Evolutionary conservation across 2,113 vertebrate genomes (phyloP).

Genomic region (Notarius lentiginosus): DNA sequence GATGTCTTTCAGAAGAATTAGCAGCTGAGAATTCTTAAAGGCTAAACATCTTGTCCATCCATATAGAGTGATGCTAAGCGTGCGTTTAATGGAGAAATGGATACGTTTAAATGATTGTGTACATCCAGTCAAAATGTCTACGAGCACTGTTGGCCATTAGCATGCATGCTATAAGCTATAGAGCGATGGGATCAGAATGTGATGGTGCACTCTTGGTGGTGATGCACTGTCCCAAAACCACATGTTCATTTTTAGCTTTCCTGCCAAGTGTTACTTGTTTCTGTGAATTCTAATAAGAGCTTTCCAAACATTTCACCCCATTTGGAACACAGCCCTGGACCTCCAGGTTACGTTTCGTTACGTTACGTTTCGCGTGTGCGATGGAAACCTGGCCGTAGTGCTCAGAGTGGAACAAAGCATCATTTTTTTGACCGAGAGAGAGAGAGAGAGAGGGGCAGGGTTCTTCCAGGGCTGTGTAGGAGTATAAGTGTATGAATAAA

Average conservation of each 20-base stretch:
- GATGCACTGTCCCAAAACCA: not conserved
- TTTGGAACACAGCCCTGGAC: not conserved
- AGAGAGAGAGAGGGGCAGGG: not conserved
- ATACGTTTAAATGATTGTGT: not conserved
- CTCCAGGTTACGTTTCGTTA: not conserved
- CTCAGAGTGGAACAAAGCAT: not conserved
- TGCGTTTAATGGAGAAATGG: not conserved
- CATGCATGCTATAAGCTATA: not conserved
- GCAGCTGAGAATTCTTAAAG: not conserved
- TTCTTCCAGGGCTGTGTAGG: constrained; percentile 15
- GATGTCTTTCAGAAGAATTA: not conserved
- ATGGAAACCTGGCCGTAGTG: not conserved
- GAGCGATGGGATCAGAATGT: not conserved
- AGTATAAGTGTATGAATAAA: constrained; percentile 28
- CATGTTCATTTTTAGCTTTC: not conserved
- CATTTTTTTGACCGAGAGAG: not conserved
- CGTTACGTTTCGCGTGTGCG: not conserved
- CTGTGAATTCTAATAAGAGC: not conserved
- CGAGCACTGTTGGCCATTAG: not conserved
- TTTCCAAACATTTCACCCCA: not conserved
- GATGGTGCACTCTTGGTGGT: not conserved
- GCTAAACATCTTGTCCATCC: too few relatives aligned
- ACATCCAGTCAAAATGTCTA: not conserved
- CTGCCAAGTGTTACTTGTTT: constrained; percentile 6
- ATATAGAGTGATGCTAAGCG: not conserved